A percentile compares a stretch with the other conserved stretches of the same genome.
phyloP scores from a whole-genome alignment of 2,113 vertebrate genomes.

The Grus americana region DNA sequence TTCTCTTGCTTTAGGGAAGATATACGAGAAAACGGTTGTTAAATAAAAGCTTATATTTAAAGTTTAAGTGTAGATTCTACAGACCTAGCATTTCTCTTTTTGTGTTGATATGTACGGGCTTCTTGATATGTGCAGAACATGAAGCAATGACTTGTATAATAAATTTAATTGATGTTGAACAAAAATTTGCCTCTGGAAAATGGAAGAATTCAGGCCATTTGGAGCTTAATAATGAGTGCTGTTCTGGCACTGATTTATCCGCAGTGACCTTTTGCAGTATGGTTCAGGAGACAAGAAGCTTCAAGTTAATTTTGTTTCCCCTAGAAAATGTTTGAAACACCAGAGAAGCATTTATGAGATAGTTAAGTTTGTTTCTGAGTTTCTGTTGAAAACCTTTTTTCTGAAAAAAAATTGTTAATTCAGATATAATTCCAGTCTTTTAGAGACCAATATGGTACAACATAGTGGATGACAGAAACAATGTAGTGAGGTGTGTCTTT shows the following conservation, averaged over 20 bases:
- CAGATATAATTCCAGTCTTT: background rate
- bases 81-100: background rate
- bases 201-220: background rate
- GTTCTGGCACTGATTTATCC: background rate
- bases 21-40: background rate
- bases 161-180: background rate
- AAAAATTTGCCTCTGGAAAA: background rate
- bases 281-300: constrained; percentile 18
- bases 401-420: background rate
- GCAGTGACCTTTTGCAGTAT: background rate
- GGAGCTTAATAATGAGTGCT: background rate
- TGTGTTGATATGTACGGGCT: background rate
- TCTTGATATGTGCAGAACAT: background rate
- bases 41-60: background rate
- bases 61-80: background rate
- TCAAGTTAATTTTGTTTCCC: constrained; percentile 15
- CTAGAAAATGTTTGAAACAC: background rate
- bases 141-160: background rate
- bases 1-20: background rate
- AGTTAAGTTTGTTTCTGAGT: background rate
- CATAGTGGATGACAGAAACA: background rate
- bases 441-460: background rate
- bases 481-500: background rate
- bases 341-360: background rate
- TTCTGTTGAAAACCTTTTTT: background rate